A percentile compares a stretch with the other conserved stretches of the same genome.
These are phyloP conservation scores for Cecidostiba fungosa DNA, from an alignment of 2,888 invertebrate genomes.

Conservation along the genomic window DNA sequence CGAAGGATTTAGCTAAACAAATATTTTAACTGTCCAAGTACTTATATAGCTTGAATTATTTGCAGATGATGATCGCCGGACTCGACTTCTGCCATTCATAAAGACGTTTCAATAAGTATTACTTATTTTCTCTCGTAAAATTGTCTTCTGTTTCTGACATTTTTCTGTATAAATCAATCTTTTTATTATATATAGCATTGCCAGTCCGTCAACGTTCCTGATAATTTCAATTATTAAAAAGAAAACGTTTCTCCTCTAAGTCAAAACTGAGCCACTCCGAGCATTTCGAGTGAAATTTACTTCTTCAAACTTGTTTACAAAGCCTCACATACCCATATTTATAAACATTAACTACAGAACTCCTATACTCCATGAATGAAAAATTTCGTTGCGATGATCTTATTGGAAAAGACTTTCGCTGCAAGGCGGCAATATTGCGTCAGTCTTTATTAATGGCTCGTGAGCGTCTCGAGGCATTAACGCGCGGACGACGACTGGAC, in stretches of 20 bases:
- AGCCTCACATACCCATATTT: too few relatives aligned
- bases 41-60: conserved; percentile 28
- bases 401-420: conserved; percentile 54
- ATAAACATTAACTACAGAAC: too few relatives aligned
- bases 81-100: conserved; percentile 28
- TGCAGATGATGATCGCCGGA: conserved; percentile 15
- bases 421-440: conserved; percentile 52
- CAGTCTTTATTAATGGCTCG: conserved; percentile 56
- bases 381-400: conserved; percentile 47
- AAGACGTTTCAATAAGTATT: conserved; percentile 39
- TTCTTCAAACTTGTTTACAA: too few relatives aligned
- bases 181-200: too few relatives aligned
- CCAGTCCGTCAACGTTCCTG: too few relatives aligned
- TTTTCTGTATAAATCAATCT: background rate
- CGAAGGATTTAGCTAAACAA: conserved; percentile 30
- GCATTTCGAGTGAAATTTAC: too few relatives aligned
- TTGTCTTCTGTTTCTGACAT: background rate
- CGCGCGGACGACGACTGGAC: background rate
- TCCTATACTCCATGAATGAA: conserved; percentile 28
- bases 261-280: too few relatives aligned
- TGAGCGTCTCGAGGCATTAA: conserved; percentile 26
- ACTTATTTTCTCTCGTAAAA: background rate
- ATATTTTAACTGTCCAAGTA: conserved; percentile 15
- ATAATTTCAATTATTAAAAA: too few relatives aligned
- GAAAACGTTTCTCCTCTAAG: too few relatives aligned